Base-by-base conservation (phyloP, 2,113 vertebrate species). In the Apteryx mantelli region DNA sequence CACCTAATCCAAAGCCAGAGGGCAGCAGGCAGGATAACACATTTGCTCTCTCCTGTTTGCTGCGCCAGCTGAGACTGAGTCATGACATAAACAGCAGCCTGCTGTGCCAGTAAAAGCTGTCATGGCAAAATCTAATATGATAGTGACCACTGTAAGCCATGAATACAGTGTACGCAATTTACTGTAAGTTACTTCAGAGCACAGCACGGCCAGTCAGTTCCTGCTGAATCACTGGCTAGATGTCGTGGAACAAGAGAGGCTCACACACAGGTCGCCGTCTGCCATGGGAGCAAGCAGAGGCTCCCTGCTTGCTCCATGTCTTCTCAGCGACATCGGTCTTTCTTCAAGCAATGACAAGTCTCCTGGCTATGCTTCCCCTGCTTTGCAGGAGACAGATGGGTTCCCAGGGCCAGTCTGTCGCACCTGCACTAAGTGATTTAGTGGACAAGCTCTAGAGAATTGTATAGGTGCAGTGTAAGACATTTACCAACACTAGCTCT, bases 31-130 rank as follows among this genome's bases (percentile, higher is more conserved):
- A 91, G 86, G 53, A 46, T 61, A 79, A 70, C 44, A 11, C 78
- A 80, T 91, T 93, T 86, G 76, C 88, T 86, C 60, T 38, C 22
- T 86, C 76, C 85, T 84, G 53, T 92, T 91, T 58, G 78, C 83
- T 94, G 78, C 92, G 74, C 91, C 95, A 95, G 95, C 93, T 95
- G 96, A 95, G 87, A 44, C 89, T 93, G 96, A 95, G 61, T 97
- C 97, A 96, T 38, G 70, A 83, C 82, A 61, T 75, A 82, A 94
- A 96, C 87, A 95, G 93, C 74, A 68, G 77, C 65, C 60, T 93
- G 93, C 63, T 74, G 87, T 95, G 95, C 96, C 92, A 92, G 95
- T 82, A 93, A 96, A 94, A 96, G 94, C 91, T 74, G 75, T 93
- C 91, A 78, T 95, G 93, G 94, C 82, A 53, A 74, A 95, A 74